Evolutionary conservation across 1,140 invertebrate species (phyloP).

Genomic region (Meloidogyne chitwoodi): DNA sequence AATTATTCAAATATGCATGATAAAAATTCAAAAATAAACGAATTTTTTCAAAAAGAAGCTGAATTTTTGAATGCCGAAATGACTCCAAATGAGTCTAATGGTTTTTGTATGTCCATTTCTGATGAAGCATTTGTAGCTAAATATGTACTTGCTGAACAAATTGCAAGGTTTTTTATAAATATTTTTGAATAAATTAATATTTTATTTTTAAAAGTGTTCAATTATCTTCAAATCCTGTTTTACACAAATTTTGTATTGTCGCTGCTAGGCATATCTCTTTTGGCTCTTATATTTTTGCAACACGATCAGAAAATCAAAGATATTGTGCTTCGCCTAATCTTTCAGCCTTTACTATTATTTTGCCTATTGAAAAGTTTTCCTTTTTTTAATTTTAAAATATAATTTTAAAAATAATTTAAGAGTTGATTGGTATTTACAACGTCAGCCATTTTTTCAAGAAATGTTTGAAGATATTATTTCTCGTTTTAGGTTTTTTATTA

Average conservation of each 20-base stretch:
- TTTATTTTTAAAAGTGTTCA: constrained; percentile 27
- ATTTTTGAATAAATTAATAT: background rate
- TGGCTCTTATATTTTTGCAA: constrained; percentile 27
- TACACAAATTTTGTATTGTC: constrained; percentile 34
- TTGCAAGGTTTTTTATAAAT: constrained; percentile 20
- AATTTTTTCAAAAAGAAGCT: constrained; percentile 20
- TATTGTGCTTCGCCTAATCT: background rate
- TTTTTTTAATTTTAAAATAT: background rate
- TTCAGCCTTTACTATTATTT: constrained; percentile 24
- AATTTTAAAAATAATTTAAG: constrained; percentile 16
- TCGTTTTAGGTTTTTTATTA: constrained; percentile 23
- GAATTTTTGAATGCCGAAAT: constrained; percentile 16
- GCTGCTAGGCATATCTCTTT: constrained; percentile 15
- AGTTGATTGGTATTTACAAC: constrained; percentile 27
- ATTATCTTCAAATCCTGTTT: constrained; percentile 33
- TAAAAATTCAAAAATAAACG: background rate
- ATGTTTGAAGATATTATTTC: constrained; percentile 33
- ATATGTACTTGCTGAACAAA: constrained; percentile 34
- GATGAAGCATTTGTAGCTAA: constrained; percentile 36
- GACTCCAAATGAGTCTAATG: background rate
- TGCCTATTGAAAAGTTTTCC: constrained; percentile 18
- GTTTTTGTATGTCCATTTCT: background rate
- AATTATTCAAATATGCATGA: background rate
- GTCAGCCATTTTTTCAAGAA: constrained; percentile 24
- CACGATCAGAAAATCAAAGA: background rate